Evolutionary conservation across 2,888 invertebrate species (phyloP).

Genomic region (Himalopsyche japonica): DNA sequence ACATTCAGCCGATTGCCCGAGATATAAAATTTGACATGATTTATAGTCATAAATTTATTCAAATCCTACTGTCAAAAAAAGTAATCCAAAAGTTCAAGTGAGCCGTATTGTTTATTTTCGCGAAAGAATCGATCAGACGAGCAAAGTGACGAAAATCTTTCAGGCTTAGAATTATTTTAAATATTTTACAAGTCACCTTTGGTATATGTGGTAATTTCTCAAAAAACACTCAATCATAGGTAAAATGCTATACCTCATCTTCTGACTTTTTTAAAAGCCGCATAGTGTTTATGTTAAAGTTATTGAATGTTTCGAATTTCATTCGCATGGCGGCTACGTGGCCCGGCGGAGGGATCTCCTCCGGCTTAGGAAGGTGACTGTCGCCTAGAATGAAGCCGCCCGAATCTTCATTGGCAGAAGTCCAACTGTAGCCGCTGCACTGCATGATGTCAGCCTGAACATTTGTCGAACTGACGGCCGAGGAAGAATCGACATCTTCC

Average conservation of each 20-base stretch:
- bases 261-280: constrained; percentile 36
- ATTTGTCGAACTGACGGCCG: constrained; percentile 43
- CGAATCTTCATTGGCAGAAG: constrained; percentile 18
- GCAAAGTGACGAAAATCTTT: not conserved
- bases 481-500: constrained; percentile 41
- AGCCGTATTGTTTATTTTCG: not conserved
- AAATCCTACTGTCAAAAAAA: not conserved
- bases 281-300: constrained; percentile 32
- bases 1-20: not conserved
- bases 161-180: not conserved
- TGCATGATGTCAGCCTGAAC: constrained; percentile 41
- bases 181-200: not conserved
- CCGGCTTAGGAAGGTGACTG: constrained; percentile 46
- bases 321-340: constrained; percentile 61
- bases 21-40: not conserved
- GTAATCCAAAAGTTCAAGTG: not conserved
- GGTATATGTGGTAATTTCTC: not conserved
- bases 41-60: not conserved
- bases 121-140: not conserved
- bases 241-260: constrained; percentile 19
- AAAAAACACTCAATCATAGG: not conserved
- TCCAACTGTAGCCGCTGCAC: constrained; percentile 31
- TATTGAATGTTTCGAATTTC: constrained; percentile 57
- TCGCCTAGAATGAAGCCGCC: constrained; percentile 16
- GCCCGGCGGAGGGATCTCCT: constrained; percentile 52